Percentiles rank a stretch among this genome's conserved stretches.
Conservation (phyloP, 2,113 vertebrate genomes). For the Mandrillus leucophaeus region DNA sequence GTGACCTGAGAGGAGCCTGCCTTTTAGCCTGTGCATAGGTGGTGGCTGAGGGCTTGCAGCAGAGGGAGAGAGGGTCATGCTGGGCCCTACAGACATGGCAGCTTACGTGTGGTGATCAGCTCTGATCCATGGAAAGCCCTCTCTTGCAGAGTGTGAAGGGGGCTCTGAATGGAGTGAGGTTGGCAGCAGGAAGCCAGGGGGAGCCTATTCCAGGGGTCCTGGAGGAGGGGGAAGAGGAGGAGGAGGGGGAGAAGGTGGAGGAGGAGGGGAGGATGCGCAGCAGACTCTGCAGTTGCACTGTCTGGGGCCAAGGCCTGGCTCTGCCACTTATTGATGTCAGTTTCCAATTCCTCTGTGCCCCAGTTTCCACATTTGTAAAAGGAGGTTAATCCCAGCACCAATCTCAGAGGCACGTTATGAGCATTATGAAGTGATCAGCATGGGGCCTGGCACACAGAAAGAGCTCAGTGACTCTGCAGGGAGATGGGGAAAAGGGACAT, state of each 20-base stretch:
- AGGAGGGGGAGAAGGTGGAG: too few relatives aligned
- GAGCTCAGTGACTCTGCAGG: neutral
- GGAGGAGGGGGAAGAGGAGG: neutral
- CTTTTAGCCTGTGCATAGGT: neutral
- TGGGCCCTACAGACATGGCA: neutral
- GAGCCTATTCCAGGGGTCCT: neutral
- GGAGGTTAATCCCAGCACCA: neutral
- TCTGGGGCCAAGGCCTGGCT: neutral
- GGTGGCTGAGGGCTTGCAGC: neutral
- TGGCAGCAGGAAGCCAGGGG: neutral
- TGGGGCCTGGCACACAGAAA: neutral
- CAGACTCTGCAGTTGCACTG: neutral
- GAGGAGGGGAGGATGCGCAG: neutral
- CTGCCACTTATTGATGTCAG: neutral
- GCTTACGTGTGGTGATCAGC: neutral
- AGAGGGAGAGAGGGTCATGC: neutral
- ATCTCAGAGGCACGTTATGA: neutral
- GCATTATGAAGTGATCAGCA: too few relatives aligned
- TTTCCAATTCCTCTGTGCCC: neutral
- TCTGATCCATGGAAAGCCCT: neutral
- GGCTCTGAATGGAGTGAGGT: fast-evolving
- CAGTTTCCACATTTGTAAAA: neutral
- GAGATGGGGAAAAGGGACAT: neutral
- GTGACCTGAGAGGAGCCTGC: neutral
- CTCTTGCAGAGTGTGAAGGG: neutral